phyloP scores from a whole-genome alignment of 2,888 invertebrate species.

The Ryuthela nishihirai region DNA sequence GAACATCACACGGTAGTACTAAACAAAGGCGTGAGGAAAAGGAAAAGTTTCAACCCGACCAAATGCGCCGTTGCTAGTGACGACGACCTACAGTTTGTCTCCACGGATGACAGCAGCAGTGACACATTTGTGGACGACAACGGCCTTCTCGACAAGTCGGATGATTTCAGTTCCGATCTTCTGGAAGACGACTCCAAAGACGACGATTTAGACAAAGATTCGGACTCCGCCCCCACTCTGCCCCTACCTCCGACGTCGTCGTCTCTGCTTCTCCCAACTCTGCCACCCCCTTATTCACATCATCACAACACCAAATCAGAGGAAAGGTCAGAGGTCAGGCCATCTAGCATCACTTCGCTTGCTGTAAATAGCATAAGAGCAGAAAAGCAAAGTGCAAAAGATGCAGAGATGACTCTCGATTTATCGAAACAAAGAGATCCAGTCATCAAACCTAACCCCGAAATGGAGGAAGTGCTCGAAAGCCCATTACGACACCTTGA shows the following conservation, averaged over 20 bases:
- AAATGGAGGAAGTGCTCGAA: conserved; percentile 47
- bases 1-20: conserved; percentile 12
- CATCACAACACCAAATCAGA: conserved; percentile 9
- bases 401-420: conserved; percentile 24
- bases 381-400: conserved; percentile 4
- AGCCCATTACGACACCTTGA: conserved; percentile 73
- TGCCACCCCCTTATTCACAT: no score
- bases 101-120: conserved; percentile 59
- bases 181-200: conserved; percentile 34
- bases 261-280: neutral
- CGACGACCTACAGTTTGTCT: conserved; percentile 49
- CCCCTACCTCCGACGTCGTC: conserved; percentile 7
- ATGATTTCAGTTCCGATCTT: conserved; percentile 35
- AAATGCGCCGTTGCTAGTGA: conserved; percentile 59
- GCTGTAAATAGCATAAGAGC: conserved; percentile 2
- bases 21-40: conserved; percentile 69
- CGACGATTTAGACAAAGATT: conserved; percentile 32
- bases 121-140: conserved; percentile 55
- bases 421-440: conserved; percentile 26
- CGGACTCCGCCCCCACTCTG: conserved; percentile 9
- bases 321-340: conserved; percentile 6
- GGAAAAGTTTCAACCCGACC: conserved; percentile 84
- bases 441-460: conserved; percentile 19
- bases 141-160: conserved; percentile 44
- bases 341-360: conserved; percentile 5